Conservation (phyloP, 2,888 invertebrate genomes). For the Apotomis turbidana region DNA sequence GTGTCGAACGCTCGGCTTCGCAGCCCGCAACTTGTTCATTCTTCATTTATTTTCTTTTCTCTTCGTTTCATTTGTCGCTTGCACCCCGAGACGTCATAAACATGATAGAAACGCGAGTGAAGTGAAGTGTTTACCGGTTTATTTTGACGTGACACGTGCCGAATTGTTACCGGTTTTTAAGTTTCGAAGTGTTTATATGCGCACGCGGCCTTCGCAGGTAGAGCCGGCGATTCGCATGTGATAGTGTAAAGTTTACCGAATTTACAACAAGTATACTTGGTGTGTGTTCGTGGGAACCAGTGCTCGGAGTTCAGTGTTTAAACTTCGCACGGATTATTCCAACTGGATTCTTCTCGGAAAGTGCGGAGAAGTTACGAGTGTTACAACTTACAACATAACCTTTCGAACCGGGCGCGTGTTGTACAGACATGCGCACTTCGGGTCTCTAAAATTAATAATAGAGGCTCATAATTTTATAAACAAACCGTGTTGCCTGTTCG, state of each 20-base stretch:
- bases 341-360: slow-evolving; percentile 70
- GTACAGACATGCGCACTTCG: slow-evolving; percentile 78
- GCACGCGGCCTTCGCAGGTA: slow-evolving; percentile 79
- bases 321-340: slow-evolving; percentile 64
- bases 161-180: slow-evolving; percentile 80
- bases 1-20: slow-evolving; percentile 82
- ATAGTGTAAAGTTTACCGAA: slow-evolving; percentile 61
- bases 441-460: slow-evolving; percentile 74
- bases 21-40: slow-evolving; percentile 81
- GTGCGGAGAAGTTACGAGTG: slow-evolving; percentile 53
- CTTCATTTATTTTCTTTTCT: slow-evolving; percentile 84
- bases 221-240: slow-evolving; percentile 69
- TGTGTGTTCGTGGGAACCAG: slow-evolving; percentile 63
- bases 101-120: slow-evolving; percentile 68
- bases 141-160: slow-evolving; percentile 81
- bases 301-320: slow-evolving; percentile 55
- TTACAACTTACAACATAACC: slow-evolving; percentile 78
- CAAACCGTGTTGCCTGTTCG: slow-evolving; percentile 70
- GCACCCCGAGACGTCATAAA: slow-evolving; percentile 64
- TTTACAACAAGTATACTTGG: slow-evolving; percentile 47
- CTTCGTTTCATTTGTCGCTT: slow-evolving; percentile 81
- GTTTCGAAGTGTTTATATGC: slow-evolving; percentile 80
- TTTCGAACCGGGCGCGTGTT: slow-evolving; percentile 79
- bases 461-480: slow-evolving; percentile 78
- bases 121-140: slow-evolving; percentile 65